These are phyloP conservation scores for Hystrix cristata DNA, from an alignment of 2,113 vertebrate genomes.

Conservation along the genomic window DNA sequence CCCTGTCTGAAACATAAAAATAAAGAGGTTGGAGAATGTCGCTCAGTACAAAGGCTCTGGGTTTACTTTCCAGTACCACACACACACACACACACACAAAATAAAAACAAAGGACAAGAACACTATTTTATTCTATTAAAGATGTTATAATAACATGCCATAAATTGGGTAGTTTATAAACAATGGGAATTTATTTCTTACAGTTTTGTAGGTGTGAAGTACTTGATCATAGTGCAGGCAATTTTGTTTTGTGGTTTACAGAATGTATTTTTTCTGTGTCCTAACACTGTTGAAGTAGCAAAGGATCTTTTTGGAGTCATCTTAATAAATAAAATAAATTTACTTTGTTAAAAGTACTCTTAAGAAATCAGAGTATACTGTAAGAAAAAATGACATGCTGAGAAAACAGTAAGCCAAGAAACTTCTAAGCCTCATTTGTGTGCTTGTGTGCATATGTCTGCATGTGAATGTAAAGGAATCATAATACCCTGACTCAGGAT, in stretches of 20 bases:
- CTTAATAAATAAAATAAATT: neutral
- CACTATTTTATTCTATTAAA: neutral
- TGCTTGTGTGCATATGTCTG: neutral
- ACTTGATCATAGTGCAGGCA: neutral
- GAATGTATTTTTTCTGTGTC: neutral
- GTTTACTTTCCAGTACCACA: neutral
- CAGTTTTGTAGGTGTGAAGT: no score
- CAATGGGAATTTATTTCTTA: neutral
- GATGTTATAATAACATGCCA: neutral
- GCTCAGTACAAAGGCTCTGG: neutral
- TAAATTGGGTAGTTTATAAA: neutral
- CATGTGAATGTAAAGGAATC: neutral
- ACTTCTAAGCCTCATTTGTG: rapidly evolving
- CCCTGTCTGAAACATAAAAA: neutral
- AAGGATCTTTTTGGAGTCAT: neutral
- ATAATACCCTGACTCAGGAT: neutral
- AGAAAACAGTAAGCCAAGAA: neutral
- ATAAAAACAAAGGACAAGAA: neutral
- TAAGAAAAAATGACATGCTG: neutral
- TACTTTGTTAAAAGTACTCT: neutral
- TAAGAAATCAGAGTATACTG: neutral
- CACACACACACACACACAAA: neutral
- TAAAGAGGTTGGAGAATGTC: neutral
- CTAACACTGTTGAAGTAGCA: neutral
- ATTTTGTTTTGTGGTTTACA: neutral